phyloP scores from a whole-genome alignment of 2,888 invertebrate genomes.

The Entomobrya proxima region DNA sequence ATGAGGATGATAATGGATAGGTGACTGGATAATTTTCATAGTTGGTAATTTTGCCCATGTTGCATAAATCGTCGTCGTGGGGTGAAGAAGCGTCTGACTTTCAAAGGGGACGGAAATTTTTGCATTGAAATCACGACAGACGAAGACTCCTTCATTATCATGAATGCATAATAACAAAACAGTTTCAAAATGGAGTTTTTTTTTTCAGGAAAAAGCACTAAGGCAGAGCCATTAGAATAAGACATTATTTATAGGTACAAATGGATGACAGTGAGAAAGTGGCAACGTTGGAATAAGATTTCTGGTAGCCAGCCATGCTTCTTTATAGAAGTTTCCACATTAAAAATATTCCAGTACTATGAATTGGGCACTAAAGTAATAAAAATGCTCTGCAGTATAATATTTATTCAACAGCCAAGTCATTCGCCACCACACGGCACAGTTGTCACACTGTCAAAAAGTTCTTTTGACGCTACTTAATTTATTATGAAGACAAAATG shows the following conservation, averaged over 20 bases:
- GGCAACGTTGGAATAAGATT: neutral
- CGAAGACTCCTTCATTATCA: neutral
- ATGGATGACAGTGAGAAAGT: neutral
- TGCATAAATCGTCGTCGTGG: neutral
- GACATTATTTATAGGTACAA: neutral
- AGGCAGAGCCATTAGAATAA: neutral
- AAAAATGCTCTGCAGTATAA: neutral
- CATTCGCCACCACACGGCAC: neutral
- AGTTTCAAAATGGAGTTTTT: neutral
- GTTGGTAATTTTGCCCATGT: neutral
- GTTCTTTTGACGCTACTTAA: constrained; percentile 28
- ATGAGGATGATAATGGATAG: constrained; percentile 3
- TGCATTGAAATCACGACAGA: neutral
- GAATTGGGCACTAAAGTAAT: too few relatives aligned
- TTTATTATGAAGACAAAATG: constrained; percentile 7
- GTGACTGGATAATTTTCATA: neutral
- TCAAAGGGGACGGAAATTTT: neutral
- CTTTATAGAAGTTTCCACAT: too few relatives aligned
- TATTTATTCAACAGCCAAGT: neutral
- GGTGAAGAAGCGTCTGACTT: neutral
- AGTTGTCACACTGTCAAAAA: constrained; percentile 34
- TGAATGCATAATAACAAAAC: neutral
- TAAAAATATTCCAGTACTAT: too few relatives aligned
- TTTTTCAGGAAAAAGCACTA: neutral
- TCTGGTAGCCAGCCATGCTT: too few relatives aligned